Conservation (phyloP, 2,113 vertebrate genomes). For the Clarias macrocephalus region DNA sequence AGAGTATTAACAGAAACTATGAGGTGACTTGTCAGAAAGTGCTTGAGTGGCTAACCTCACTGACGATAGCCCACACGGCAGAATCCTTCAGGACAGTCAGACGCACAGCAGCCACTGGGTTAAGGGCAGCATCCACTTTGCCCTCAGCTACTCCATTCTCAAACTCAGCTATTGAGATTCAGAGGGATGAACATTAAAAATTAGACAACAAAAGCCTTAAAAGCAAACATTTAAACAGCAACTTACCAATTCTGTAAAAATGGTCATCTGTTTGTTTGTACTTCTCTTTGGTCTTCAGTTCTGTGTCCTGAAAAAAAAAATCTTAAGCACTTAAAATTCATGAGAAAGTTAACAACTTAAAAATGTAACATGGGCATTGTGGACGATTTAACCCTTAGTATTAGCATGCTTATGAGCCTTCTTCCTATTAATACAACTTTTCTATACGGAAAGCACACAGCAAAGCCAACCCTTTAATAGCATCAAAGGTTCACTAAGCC, state of each 20-base stretch:
- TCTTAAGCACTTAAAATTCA: background rate
- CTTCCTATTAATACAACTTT: slow-evolving; percentile 6
- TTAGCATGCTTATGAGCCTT: background rate
- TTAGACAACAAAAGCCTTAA: background rate
- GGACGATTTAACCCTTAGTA: background rate
- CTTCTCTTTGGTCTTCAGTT: slow-evolving; percentile 87
- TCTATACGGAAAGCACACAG: background rate
- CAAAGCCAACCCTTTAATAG: background rate
- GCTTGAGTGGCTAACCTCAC: slow-evolving; percentile 81
- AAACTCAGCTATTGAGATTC: slow-evolving; percentile 80
- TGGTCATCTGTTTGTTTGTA: slow-evolving; percentile 87
- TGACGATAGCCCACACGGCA: slow-evolving; percentile 93
- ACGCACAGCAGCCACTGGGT: slow-evolving; percentile 87
- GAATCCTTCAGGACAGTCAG: slow-evolving; percentile 91
- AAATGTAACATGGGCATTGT: background rate
- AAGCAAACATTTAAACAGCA: background rate
- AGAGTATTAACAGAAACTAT: background rate
- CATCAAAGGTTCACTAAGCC: slow-evolving; percentile 10
- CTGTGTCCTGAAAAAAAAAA: slow-evolving; percentile 61
- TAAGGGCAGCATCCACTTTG: slow-evolving; percentile 82
- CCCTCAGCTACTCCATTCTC: slow-evolving; percentile 90
- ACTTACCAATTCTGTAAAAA: slow-evolving; percentile 91
- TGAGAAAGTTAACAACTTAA: background rate
- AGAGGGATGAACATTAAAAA: background rate
- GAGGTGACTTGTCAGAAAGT: background rate